phyloP scores from a whole-genome alignment of 2,888 invertebrate species.

The Pterobdella sp. region DNA sequence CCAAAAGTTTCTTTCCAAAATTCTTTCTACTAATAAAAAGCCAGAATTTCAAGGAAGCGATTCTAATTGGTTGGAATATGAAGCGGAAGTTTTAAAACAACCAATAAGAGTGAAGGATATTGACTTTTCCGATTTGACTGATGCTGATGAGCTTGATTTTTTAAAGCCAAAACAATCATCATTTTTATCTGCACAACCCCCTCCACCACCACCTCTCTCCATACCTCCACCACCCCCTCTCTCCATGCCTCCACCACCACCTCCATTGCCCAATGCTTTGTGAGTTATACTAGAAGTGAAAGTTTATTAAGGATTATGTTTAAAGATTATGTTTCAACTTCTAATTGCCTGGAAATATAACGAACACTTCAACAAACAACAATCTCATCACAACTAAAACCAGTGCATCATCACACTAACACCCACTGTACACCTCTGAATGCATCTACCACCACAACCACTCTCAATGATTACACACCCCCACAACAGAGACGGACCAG shows the following conservation, averaged over 20 bases:
- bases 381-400: slow-evolving; percentile 35
- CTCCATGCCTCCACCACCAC: slow-evolving; percentile 43
- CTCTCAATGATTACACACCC: background rate
- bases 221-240: background rate
- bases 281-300: no score
- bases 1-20: background rate
- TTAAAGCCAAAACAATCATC: slow-evolving; percentile 8
- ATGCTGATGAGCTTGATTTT: slow-evolving; percentile 69
- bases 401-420: background rate
- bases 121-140: slow-evolving; percentile 86
- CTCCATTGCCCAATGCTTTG: slow-evolving; percentile 41
- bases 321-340: no score
- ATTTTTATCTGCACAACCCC: background rate
- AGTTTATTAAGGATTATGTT: no score
- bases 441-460: background rate
- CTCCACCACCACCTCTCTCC: background rate
- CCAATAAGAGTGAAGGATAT: slow-evolving; percentile 70
- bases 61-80: slow-evolving; percentile 10
- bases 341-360: no score
- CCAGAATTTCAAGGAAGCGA: background rate
- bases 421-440: background rate
- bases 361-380: background rate
- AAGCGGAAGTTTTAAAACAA: background rate
- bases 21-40: slow-evolving; percentile 17
- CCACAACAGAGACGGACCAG: slow-evolving; percentile 36